Percentiles rank a stretch among this genome's conserved stretches.
Conservation (phyloP, 2,797 vertebrate species). For the Balearica regulorum region DNA sequence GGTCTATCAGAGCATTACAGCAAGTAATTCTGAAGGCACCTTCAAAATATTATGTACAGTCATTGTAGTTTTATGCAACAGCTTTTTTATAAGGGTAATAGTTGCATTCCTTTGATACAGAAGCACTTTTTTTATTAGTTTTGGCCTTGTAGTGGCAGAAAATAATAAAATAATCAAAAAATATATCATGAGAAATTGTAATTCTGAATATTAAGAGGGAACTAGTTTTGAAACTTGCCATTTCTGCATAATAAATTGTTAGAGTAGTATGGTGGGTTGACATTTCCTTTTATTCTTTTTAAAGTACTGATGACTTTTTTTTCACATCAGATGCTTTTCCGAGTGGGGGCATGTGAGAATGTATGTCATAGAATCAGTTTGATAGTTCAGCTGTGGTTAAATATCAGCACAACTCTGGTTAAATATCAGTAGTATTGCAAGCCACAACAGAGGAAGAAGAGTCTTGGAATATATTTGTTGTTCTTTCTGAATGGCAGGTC, state of each 20-base stretch:
- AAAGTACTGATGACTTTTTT: not conserved
- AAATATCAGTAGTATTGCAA: not conserved
- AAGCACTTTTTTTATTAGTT: not conserved
- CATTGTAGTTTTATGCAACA: not conserved
- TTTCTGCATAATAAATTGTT: not conserved
- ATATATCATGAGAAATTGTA: not conserved
- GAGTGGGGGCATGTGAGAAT: not conserved
- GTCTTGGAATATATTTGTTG: not conserved
- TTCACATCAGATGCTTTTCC: not conserved
- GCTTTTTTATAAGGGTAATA: not conserved
- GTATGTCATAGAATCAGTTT: not conserved
- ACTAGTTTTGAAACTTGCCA: not conserved
- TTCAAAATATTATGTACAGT: not conserved
- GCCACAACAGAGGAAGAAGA: not conserved
- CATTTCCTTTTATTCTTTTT: not conserved
- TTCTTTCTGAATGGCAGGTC: not conserved
- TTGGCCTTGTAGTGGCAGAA: not conserved
- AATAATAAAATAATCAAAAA: not conserved
- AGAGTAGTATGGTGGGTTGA: not conserved
- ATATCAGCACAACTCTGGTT: not conserved
- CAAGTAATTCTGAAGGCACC: not conserved
- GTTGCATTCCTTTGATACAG: not conserved
- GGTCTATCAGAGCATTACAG: not conserved
- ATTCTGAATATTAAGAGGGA: not conserved
- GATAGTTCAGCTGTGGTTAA: not conserved